phyloP scores from a whole-genome alignment of 2,888 invertebrate genomes.

The Augiades crinisus region DNA sequence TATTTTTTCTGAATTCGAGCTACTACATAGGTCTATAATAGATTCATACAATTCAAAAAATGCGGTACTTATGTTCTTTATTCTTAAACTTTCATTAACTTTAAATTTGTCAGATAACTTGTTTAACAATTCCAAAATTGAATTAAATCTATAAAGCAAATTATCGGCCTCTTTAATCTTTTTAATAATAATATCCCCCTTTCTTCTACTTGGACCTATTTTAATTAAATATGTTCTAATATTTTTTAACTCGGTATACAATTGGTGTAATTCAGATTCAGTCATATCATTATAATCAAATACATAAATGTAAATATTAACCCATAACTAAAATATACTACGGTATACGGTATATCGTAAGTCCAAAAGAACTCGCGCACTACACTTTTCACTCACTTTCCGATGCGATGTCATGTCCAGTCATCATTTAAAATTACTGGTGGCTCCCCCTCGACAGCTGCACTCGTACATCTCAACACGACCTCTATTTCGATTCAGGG shows the following conservation, averaged over 20 bases:
- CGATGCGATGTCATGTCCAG: too few relatives aligned
- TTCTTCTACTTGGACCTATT: slow-evolving; percentile 1
- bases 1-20: background rate
- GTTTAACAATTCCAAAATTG: background rate
- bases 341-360: too few relatives aligned
- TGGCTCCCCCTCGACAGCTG: too few relatives aligned
- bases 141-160: background rate
- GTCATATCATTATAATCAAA: background rate
- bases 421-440: too few relatives aligned
- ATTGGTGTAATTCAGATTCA: background rate
- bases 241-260: background rate
- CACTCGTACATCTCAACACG: too few relatives aligned
- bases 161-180: slow-evolving; percentile 1
- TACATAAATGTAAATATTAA: slow-evolving; percentile 1
- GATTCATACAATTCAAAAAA: background rate
- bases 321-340: too few relatives aligned
- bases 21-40: background rate
- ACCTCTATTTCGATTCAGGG: too few relatives aligned
- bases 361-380: too few relatives aligned
- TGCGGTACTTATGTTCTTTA: background rate
- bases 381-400: too few relatives aligned
- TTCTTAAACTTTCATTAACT: background rate
- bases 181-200: background rate
- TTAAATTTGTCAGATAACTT: background rate
- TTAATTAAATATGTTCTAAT: background rate